These are phyloP conservation scores for Microchrysa polita DNA, from an alignment of 2,888 invertebrate genomes.

Conservation along the genomic window DNA sequence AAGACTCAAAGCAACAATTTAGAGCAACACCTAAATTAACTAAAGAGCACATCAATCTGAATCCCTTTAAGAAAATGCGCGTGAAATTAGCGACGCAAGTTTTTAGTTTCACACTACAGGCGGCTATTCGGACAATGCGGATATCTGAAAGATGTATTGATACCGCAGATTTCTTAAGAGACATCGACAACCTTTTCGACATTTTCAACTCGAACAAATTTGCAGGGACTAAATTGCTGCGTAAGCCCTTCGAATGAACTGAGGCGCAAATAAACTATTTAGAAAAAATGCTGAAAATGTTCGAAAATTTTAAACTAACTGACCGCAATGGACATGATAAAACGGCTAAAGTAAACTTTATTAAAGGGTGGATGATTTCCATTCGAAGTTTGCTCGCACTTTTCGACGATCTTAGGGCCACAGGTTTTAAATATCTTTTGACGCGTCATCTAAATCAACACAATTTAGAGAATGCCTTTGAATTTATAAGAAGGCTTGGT, in stretches of 20 bases:
- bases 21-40: not conserved
- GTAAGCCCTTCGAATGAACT: not conserved
- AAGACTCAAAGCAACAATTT: not conserved
- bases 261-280: not conserved
- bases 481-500: not conserved
- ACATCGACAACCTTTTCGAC: not conserved
- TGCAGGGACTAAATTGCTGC: not conserved
- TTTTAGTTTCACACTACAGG: not conserved
- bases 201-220: not conserved
- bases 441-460: not conserved
- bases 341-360: not conserved
- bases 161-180: not conserved
- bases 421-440: not conserved
- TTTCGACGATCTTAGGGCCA: not conserved
- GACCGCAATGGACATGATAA: not conserved
- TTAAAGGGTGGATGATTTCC: not conserved
- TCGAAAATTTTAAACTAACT: not conserved
- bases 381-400: not conserved
- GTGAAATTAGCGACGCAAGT: not conserved
- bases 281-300: not conserved
- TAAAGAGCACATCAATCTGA: not conserved
- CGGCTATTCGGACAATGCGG: not conserved
- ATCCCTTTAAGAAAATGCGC: not conserved
- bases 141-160: not conserved
- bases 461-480: not conserved